Evolutionary conservation across 2,113 vertebrate genomes (phyloP).

Genomic region (Cyphomyrus plagiostoma): DNA sequence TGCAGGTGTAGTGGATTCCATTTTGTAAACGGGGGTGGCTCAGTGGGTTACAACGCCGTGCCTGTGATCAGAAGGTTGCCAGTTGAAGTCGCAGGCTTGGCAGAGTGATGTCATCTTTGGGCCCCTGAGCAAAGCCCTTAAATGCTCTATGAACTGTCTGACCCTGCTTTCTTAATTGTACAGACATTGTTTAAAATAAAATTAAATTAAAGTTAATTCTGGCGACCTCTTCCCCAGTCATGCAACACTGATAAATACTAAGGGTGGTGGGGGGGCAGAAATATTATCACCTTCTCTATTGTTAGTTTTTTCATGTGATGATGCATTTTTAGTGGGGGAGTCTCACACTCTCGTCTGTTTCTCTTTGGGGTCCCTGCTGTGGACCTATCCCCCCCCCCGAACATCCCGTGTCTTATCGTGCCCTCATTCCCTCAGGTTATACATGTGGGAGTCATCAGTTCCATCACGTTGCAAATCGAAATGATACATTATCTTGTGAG

Average conservation of each 20-base stretch:
- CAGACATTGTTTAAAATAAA: neutral
- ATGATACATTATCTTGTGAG: neutral
- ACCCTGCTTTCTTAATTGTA: no score
- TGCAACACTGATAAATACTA: neutral
- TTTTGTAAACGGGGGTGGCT: neutral
- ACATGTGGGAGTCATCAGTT: neutral
- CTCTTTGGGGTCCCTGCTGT: neutral
- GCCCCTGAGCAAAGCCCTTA: neutral
- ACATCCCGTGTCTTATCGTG: neutral
- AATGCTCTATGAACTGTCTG: neutral
- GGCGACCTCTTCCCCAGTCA: neutral
- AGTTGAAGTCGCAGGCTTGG: neutral
- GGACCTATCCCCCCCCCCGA: no score
- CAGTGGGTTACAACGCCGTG: neutral
- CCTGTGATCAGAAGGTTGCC: neutral
- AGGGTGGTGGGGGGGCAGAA: neutral
- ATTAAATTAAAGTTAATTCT: neutral
- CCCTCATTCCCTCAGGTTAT: neutral
- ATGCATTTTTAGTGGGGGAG: neutral
- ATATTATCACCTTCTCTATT: neutral
- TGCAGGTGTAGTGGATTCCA: neutral
- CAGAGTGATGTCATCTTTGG: neutral
- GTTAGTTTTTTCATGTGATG: neutral
- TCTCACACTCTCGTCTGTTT: neutral
- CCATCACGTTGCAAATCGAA: neutral